Evolutionary conservation across 2,888 invertebrate species (phyloP).

Genomic region (Xestia c-nigrum): DNA sequence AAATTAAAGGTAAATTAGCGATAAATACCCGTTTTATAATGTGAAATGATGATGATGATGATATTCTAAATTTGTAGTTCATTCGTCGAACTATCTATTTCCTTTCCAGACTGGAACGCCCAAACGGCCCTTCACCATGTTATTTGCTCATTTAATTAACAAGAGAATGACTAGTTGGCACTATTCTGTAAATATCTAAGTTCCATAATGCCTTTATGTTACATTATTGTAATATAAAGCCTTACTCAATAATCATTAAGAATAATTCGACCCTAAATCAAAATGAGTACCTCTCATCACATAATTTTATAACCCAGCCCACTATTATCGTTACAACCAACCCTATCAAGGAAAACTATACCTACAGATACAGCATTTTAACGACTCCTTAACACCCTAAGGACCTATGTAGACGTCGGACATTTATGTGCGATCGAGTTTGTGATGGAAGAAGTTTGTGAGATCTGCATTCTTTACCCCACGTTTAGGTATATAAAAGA

Average conservation of each 20-base stretch:
- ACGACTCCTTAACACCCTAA: not conserved
- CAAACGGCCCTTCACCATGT: too few species aligned
- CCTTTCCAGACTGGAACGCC: not conserved
- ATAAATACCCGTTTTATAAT: too few species aligned
- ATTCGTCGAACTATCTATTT: too few species aligned
- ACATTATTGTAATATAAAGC: not conserved
- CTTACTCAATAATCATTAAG: constrained; percentile 1
- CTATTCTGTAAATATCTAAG: not conserved
- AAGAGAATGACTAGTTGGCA: not conserved
- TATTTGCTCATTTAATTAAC: not conserved
- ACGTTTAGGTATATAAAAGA: not conserved
- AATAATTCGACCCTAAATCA: constrained; percentile 27
- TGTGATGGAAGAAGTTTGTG: not conserved
- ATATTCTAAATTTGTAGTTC: too few species aligned
- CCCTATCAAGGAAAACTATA: constrained; percentile 15
- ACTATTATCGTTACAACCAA: constrained; percentile 33
- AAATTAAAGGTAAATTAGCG: too few species aligned
- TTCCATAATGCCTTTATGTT: constrained; percentile 1
- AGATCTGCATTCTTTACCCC: not conserved
- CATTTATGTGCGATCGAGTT: not conserved
- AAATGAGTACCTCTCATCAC: constrained; percentile 21
- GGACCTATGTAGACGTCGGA: not conserved
- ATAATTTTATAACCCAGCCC: constrained; percentile 14
- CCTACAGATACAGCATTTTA: constrained; percentile 28
- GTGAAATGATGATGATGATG: too few species aligned